Evolutionary conservation across 2,888 invertebrate species (phyloP).

Genomic region (Euphydryas editha): DNA sequence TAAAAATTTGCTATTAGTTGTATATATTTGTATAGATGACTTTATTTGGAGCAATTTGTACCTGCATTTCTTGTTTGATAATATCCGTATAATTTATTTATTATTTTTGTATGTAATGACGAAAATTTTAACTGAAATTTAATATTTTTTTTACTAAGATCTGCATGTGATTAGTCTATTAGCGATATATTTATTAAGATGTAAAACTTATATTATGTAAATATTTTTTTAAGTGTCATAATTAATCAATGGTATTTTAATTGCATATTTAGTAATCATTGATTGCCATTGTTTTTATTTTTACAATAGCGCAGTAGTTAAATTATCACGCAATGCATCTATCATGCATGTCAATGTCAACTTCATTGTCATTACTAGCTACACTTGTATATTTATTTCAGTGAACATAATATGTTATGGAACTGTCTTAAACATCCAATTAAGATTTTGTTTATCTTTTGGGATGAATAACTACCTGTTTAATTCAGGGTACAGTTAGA

Average conservation of each 20-base stretch:
- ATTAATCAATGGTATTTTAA: not conserved
- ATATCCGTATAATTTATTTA: not conserved
- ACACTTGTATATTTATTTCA: not conserved
- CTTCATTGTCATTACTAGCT: not conserved
- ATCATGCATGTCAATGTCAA: not conserved
- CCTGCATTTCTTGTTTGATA: not conserved
- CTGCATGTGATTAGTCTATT: not conserved
- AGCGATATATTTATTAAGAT: not conserved
- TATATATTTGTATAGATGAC: conserved; percentile 1
- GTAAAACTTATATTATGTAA: not conserved
- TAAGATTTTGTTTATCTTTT: too few species aligned
- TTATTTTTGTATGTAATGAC: not conserved
- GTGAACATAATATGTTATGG: too few species aligned
- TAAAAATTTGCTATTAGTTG: not conserved
- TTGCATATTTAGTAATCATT: conserved; percentile 1
- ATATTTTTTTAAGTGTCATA: not conserved
- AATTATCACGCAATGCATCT: not conserved
- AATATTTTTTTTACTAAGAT: not conserved
- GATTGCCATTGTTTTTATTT: not conserved
- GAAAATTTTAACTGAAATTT: not conserved
- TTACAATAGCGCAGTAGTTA: not conserved
- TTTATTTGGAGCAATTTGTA: conserved; percentile 2
- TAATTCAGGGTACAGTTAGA: too few species aligned
- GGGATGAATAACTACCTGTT: too few species aligned
- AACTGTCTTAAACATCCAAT: too few species aligned